Evolutionary conservation across 2,797 vertebrate genomes (phyloP).

Genomic region (Dendrocincla tyrannina): DNA sequence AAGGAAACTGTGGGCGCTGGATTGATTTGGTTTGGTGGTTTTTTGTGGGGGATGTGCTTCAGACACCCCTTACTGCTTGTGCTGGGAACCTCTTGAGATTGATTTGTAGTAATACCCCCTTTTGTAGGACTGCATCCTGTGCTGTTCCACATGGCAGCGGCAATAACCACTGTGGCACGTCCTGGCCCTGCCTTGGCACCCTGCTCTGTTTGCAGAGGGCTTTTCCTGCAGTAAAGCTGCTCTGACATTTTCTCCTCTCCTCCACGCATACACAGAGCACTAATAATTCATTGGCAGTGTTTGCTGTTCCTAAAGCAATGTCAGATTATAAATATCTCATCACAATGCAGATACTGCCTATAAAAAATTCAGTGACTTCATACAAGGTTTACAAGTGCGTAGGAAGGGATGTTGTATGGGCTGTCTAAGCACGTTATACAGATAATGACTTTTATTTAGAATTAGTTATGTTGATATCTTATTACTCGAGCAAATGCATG

Average conservation of each 20-base stretch:
- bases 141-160: background rate
- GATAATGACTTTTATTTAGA: background rate
- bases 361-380: background rate
- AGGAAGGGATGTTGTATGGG: background rate
- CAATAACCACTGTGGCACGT: background rate
- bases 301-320: background rate
- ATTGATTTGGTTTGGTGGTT: background rate
- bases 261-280: background rate
- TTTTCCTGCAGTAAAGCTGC: background rate
- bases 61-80: background rate
- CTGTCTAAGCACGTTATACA: background rate
- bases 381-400: background rate
- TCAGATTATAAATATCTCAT: conserved; percentile 10
- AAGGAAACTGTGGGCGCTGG: rapidly evolving
- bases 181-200: background rate
- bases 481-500: background rate
- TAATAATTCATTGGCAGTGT: conserved; percentile 6
- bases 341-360: background rate
- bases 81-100: background rate
- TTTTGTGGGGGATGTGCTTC: background rate
- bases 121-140: background rate
- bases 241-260: background rate
- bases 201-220: rapidly evolving
- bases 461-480: background rate
- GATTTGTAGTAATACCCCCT: background rate